phyloP scores from a whole-genome alignment of 2,797 vertebrate genomes.

The Sebastiscus tertius region DNA sequence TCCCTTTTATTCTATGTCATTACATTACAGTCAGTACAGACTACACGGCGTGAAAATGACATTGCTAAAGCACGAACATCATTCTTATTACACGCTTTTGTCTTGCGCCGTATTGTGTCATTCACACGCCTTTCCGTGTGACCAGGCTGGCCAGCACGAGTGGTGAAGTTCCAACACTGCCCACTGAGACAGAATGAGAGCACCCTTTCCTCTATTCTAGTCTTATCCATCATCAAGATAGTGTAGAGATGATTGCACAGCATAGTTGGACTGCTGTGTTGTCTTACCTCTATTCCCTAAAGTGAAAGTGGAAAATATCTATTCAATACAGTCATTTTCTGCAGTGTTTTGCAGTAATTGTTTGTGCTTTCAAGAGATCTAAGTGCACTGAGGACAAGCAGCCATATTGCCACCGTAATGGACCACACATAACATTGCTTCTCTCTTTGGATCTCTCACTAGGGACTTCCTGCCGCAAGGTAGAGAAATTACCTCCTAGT shows the following conservation, averaged over 20 bases:
- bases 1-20: too few species aligned
- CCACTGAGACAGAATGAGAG: not conserved
- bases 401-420: conserved; percentile 50
- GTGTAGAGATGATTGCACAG: not conserved
- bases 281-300: conserved; percentile 33
- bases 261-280: not conserved
- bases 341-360: conserved; percentile 42
- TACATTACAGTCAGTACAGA: too few species aligned
- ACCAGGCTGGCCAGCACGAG: not conserved
- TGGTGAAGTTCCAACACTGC: not conserved
- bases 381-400: conserved; percentile 36
- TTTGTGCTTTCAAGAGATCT: conserved; percentile 52
- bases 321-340: conserved; percentile 33
- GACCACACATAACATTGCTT: conserved; percentile 30
- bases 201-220: not conserved
- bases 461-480: conserved; percentile 40
- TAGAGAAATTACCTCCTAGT: conserved; percentile 66
- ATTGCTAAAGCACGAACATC: too few species aligned
- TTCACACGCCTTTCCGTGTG: too few species aligned
- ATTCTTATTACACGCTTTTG: too few species aligned
- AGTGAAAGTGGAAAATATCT: conserved; percentile 34
- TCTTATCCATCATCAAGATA: not conserved
- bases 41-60: too few species aligned
- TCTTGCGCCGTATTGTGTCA: too few species aligned
- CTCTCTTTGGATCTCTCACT: conserved; percentile 46